Base-by-base conservation (phyloP, 1,140 invertebrate genomes). In the Zaprionus nigranus region DNA sequence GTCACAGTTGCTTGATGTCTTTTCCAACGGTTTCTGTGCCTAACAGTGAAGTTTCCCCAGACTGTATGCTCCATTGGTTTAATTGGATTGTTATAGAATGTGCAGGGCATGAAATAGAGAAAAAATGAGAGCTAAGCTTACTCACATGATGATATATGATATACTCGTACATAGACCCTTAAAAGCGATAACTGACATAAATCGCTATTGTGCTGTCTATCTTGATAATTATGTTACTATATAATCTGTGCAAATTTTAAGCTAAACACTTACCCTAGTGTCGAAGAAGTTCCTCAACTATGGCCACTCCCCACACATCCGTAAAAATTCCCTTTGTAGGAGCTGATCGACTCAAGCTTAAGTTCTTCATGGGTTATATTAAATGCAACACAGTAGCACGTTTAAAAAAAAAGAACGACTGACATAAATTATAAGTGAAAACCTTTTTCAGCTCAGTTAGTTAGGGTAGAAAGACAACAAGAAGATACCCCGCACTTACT, bases 191-290 rank as follows among this genome's bases (percentile, higher is more conserved):
- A 78, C 46, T 51, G 17, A 24, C 20, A 24, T 7, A 75, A 67
- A 53, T 75, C 46, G 84, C 84, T 90, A 87, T 81, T 84, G 85
- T 81, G 66, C 22, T 72, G 58, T 66, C 57, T 72, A 72, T 77
- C 64, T 69, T 71, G 53, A 22, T 71, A 74, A 70, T 82, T n/a
- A n/a, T n/a, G n/a, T n/a, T 71, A 60, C 78, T 46, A 51, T 58
- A 67, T 81, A 90, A 88, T 90, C 85, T 85, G 69, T 63, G 69
- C 78, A 73, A 79, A 82, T 85, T 81, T 63, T 81, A 88, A 90
- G 85, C 81, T 84, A 85, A 90, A 64, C 58, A 71, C 68, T 69
- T 81, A 62, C 20, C 68, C 75, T 67, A 79, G 36, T 60, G 71
- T 68, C 74, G 51, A 64, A 60, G 64, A 62, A 69, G 43, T 68